Percentiles rank a stretch among this genome's conserved stretches.
Evolutionary conservation across 2,113 vertebrate genomes (phyloP).

Genomic region (Bothrops jararaca): DNA sequence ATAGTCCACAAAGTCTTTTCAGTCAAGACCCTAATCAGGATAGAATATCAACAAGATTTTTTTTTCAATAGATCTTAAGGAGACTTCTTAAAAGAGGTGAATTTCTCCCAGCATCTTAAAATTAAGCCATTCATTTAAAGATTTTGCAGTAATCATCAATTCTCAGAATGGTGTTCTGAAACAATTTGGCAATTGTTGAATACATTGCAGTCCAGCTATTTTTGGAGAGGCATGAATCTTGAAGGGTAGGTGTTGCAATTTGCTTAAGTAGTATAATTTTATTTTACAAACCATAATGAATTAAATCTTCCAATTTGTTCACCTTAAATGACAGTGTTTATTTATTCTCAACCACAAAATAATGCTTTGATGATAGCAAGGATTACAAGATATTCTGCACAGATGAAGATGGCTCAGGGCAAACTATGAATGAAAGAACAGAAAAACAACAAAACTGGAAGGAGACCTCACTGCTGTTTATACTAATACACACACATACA

Average conservation of each 20-base stretch:
- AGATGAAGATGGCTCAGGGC: not conserved
- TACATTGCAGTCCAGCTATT: not conserved
- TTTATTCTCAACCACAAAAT: not conserved
- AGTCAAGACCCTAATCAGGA: not conserved
- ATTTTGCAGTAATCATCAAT: not conserved
- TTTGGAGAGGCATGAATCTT: not conserved
- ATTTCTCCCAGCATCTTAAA: not conserved
- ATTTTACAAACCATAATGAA: not conserved
- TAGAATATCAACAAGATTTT: not conserved
- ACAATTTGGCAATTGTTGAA: not conserved
- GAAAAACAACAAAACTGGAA: not conserved
- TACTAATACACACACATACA: not conserved
- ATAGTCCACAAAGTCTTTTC: not conserved
- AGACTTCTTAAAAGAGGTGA: not conserved
- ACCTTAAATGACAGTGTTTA: not conserved
- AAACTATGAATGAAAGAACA: not conserved
- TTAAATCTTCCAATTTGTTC: not conserved
- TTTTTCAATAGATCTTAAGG: not conserved
- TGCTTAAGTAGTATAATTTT: not conserved
- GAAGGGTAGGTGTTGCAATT: not conserved
- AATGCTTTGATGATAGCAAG: not conserved
- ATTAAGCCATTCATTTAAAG: not conserved
- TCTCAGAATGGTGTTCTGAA: not conserved
- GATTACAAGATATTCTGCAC: not conserved
- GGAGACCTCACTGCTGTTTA: not conserved